Conservation (phyloP, 2,113 vertebrate species). For the Amblyopsis rosae region DNA sequence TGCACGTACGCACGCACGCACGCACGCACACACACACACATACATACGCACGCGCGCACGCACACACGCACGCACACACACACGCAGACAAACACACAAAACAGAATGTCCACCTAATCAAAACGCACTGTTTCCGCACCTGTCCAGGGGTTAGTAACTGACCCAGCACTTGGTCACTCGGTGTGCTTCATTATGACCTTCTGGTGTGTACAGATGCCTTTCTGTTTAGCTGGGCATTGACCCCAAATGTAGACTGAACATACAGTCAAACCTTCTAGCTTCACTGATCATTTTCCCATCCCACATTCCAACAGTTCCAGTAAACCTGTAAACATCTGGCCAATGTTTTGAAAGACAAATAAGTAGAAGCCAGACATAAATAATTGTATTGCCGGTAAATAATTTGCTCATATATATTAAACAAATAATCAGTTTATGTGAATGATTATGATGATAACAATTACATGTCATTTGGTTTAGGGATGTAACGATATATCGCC, state of each 20-base stretch:
- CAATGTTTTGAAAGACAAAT: background rate
- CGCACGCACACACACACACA: conserved; percentile 9
- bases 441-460: background rate
- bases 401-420: background rate
- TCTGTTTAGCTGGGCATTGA: background rate
- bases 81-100: background rate
- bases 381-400: background rate
- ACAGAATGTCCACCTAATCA: background rate
- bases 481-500: no score
- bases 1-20: conserved; percentile 7
- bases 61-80: background rate
- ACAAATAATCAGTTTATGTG: background rate
- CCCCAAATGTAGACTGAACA: background rate
- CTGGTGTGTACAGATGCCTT: background rate
- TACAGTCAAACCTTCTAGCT: background rate
- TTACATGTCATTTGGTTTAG: background rate
- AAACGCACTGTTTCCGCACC: background rate
- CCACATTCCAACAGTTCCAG: background rate
- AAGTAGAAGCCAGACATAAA: background rate
- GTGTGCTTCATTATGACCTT: background rate
- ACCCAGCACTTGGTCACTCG: background rate
- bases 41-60: background rate
- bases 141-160: background rate
- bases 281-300: background rate
- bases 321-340: background rate